A percentile compares a stretch with the other conserved stretches of the same genome.
phyloP scores from a whole-genome alignment of 2,797 vertebrate genomes.

The Macrochelys suwanniensis region DNA sequence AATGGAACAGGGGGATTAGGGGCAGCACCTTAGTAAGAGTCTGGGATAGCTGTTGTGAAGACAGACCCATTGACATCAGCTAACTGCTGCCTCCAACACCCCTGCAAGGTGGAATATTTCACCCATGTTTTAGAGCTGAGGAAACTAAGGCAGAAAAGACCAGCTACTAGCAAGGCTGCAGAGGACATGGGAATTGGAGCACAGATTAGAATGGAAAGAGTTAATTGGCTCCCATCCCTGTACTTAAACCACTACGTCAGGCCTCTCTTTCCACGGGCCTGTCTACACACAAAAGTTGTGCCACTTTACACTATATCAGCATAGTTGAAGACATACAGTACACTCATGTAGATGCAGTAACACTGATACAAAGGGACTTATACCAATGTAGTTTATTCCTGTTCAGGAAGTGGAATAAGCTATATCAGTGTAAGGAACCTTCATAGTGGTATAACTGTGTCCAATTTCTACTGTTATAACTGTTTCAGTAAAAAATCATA shows the following conservation, averaged over 20 bases:
- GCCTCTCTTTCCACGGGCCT: not conserved
- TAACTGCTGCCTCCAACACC: not conserved
- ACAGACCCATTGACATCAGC: not conserved
- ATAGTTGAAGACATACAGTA: not conserved
- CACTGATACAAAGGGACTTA: not conserved
- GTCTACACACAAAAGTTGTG: not conserved
- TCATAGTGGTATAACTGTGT: not conserved
- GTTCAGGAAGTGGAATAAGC: not conserved
- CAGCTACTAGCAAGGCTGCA: not conserved
- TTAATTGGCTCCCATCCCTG: not conserved
- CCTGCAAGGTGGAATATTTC: not conserved
- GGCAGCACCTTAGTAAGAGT: not conserved
- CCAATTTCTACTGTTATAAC: not conserved
- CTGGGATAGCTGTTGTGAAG: not conserved
- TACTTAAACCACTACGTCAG: not conserved
- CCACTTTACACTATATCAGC: not conserved
- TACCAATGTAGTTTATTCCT: not conserved
- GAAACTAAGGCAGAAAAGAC: not conserved
- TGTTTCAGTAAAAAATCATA: no score
- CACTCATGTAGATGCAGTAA: not conserved
- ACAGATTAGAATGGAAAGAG: not conserved
- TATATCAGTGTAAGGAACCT: not conserved
- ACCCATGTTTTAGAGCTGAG: not conserved
- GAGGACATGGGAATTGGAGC: not conserved
- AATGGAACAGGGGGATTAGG: not conserved